Base-by-base conservation (phyloP, 2,113 vertebrate species). In the Erinaceus europaeus region DNA sequence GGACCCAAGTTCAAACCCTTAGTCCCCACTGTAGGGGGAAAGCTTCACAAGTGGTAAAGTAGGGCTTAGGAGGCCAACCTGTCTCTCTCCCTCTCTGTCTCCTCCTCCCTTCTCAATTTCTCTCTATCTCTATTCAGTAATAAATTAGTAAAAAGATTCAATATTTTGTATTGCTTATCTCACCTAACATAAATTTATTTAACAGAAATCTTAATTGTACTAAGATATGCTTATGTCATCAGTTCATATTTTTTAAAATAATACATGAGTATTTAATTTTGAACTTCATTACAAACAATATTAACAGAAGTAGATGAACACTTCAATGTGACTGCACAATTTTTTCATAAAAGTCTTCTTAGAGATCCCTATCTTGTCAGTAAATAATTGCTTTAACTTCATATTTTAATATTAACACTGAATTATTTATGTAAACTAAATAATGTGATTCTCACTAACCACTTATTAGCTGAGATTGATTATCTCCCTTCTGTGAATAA, bases 361-460 rank as follows among this genome's bases (percentile, higher is more conserved):
- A 90, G 84, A 91, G 74, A 93, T 84, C 86, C 84, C 76, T 69
- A 40, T 92, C 93, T 89, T 90, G 84, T 92, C 84, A 93, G 86
- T 78, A 96, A 94, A 95, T 90, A 90, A 91, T 95, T 94, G 50
- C 81, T 92, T 89, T 94, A 87, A 89, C 77, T 90, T 90, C 81
- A 61, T 48, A 79, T 82, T 94, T 93, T 94, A 93, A 90, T 91
- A 94, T 89, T 91, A 91, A 52, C 69, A 89, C 61, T 91, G 84
- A 87, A 91, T 91, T 92, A 94, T 91, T 90, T 91, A 90, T 90
- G 81, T 90, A 91, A 68, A 90, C 93, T 94, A 95, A 93, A 89
- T 87, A 94, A 90, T 89, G 71, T 82, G 67, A 93, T 94, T 93
- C 86, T 93, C 50, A 85, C 84, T 77, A 90, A 81, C 74, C 87